Conservation (phyloP, 2,797 vertebrate genomes). For the Phoxinus dragarum region DNA sequence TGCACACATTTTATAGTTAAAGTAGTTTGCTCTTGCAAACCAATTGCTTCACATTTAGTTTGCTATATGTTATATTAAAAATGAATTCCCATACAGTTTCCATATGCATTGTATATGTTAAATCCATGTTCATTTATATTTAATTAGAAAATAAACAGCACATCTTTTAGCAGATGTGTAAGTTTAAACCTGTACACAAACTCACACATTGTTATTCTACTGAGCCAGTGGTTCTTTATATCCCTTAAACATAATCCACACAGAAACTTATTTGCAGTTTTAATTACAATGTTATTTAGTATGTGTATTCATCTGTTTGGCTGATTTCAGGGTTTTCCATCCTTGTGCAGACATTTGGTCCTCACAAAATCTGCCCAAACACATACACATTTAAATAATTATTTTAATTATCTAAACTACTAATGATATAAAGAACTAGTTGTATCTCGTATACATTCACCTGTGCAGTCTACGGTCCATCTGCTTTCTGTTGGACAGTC, state of each 20-base stretch:
- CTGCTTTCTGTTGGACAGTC: not conserved
- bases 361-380: not conserved
- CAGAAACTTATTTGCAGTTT: not conserved
- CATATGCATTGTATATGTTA: not conserved
- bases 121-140: not conserved
- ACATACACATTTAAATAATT: not conserved
- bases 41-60: not conserved
- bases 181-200: not conserved
- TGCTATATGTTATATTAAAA: not conserved
- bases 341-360: not conserved
- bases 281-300: not conserved
- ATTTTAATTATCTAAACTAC: not conserved
- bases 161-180: not conserved
- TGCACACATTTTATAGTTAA: not conserved
- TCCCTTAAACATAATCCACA: not conserved
- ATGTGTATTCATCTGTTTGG: not conserved
- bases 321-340: not conserved
- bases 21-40: not conserved
- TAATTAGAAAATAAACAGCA: not conserved
- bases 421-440: not conserved
- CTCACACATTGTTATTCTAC: not conserved
- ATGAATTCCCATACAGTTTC: not conserved
- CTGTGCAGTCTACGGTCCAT: not conserved
- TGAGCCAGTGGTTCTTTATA: not conserved
- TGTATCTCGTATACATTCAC: not conserved